Percentiles rank a stretch among this genome's conserved stretches.
Evolutionary conservation across 2,888 invertebrate genomes (phyloP).

Genomic region (Drosophila seclusa): DNA sequence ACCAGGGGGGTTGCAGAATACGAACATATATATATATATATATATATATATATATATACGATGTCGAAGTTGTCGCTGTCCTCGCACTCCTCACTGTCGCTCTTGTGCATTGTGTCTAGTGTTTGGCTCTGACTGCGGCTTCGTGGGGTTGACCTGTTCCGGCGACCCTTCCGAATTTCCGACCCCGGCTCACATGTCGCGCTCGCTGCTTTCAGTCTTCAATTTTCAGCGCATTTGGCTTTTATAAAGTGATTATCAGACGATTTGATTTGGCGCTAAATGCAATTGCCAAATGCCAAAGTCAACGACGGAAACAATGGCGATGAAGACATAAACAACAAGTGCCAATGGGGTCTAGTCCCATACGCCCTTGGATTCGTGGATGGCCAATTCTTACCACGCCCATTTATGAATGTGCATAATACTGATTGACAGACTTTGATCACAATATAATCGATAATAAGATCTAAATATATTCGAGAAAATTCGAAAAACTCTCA

Average conservation of each 20-base stretch:
- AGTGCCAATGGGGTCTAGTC: slow-evolving; percentile 14
- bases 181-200: slow-evolving; percentile 59
- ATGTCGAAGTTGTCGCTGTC: slow-evolving; percentile 17
- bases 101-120: slow-evolving; percentile 38
- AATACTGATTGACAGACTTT: background rate
- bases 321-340: background rate
- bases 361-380: background rate
- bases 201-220: slow-evolving; percentile 75
- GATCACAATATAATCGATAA: background rate
- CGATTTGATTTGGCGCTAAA: slow-evolving; percentile 85
- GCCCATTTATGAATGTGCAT: background rate
- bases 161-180: slow-evolving; percentile 12
- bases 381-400: background rate
- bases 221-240: slow-evolving; percentile 83
- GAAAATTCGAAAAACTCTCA: no score
- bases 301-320: slow-evolving; percentile 67
- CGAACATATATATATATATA: background rate
- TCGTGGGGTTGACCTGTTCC: slow-evolving; percentile 44
- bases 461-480: background rate
- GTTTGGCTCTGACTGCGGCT: slow-evolving; percentile 36
- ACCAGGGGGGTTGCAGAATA: background rate
- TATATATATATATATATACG: background rate
- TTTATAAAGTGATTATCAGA: slow-evolving; percentile 85
- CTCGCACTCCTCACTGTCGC: slow-evolving; percentile 11
- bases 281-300: slow-evolving; percentile 80